Evolutionary conservation across 1,140 invertebrate genomes (phyloP).

Genomic region (Triops longicaudatus): DNA sequence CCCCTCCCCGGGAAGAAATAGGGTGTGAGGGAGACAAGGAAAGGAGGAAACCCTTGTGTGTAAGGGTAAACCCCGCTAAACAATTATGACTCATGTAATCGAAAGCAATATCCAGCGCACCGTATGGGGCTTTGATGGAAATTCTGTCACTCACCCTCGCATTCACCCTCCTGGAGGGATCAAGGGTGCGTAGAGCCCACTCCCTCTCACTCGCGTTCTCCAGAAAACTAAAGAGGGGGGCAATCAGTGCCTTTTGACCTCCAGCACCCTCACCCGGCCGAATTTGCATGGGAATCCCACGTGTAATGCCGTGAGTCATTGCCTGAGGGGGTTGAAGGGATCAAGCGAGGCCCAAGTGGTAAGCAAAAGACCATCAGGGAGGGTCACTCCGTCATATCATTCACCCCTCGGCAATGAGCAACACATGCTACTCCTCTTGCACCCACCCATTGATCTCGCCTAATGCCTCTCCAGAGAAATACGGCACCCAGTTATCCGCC

Average conservation of each 20-base stretch:
- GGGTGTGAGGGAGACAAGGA: too few species aligned
- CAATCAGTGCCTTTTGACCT: slow-evolving; percentile 11
- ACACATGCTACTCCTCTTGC: background rate
- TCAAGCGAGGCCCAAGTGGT: background rate
- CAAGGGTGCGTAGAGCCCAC: background rate
- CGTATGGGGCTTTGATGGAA: slow-evolving; percentile 14
- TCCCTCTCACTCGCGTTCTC: background rate
- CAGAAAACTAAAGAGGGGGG: background rate
- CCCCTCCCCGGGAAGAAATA: background rate
- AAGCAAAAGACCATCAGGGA: slow-evolving; percentile 11
- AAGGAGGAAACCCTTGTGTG: too few species aligned
- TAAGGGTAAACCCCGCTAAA: background rate
- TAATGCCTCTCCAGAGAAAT: background rate
- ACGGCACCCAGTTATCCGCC: background rate
- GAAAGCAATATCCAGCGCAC: slow-evolving; percentile 4
- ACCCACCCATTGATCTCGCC: background rate
- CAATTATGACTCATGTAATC: slow-evolving; percentile 12
- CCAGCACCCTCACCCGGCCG: background rate
- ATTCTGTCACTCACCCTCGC: slow-evolving; percentile 6
- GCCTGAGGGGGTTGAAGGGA: background rate
- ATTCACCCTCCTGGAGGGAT: background rate
- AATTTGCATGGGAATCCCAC: slow-evolving; percentile 14
- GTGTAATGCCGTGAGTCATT: slow-evolving; percentile 1
- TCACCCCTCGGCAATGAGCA: background rate
- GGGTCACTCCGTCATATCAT: slow-evolving; percentile 2